Evolutionary conservation across 2,113 vertebrate species (phyloP), one percentile per base, ranked within the genome.

Genomic region (Aptenodytes forsteri): DNA sequence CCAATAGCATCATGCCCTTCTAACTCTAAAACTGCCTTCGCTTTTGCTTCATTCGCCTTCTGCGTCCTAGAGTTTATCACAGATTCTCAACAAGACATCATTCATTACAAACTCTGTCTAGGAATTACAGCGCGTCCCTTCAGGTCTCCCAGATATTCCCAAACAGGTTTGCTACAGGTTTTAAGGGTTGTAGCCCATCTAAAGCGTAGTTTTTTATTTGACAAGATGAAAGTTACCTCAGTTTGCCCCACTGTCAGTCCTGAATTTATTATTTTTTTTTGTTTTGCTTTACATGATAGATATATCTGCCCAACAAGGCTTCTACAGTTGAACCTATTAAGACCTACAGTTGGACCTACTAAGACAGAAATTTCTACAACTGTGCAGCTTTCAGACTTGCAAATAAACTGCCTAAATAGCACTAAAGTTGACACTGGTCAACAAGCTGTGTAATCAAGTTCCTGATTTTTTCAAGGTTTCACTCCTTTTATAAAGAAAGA

Each of bases 21-120:
- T 14, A 44, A 78, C 19, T 25, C 29, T 50, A 55, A 29, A 89
- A 75, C 10, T 6, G 5, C 16, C 30, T 89, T 75, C 62, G 44
- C 56, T 55, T 70, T 55, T 59, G 11, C 52, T 91, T 59, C 55
- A n/a, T 64, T 25, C 76, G 22, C 40, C 61, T 59, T 44, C 34
- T 58, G 26, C 66, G 76, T 42, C 62, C 56, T 42, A 15, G 22
- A 62, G 30, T 12, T 94, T 38, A 21, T 7, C 44, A 16, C 20
- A 71, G 54, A 10, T 9, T 76, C 47, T 64, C 77, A 50, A 7
- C 0, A 0, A 72, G 20, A 22, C 13, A 61, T 10, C 36, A 10
- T 6, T 64, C 87, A 73, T 15, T 3, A 40, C 16, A 29, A 96
- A 32, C 55, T 49, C 50, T 23, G 11, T 7, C 59, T 47, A 36